These are phyloP conservation scores for Chrysodeixis includens DNA, from an alignment of 2,888 invertebrate species.

Conservation along the genomic window DNA sequence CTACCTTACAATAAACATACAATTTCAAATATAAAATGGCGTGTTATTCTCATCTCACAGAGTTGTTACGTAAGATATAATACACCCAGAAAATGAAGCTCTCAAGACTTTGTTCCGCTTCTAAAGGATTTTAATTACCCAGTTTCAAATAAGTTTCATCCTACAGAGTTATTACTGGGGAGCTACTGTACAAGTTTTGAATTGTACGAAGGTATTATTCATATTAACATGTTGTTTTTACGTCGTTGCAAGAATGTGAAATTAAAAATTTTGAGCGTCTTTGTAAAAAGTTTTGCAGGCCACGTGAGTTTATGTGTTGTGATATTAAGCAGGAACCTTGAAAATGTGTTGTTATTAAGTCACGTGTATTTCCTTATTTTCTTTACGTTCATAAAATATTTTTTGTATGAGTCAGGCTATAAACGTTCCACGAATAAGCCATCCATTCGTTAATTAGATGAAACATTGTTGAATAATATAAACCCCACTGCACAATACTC, in stretches of 20 bases:
- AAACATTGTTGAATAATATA: too few relatives aligned
- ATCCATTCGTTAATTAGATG: too few relatives aligned
- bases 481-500: too few relatives aligned
- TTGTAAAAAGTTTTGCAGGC: conserved; percentile 8
- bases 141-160: conserved; percentile 45
- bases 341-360: neutral
- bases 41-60: neutral
- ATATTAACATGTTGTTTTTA: conserved; percentile 33
- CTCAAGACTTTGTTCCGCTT: conserved; percentile 20
- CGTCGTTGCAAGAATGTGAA: conserved; percentile 28
- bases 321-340: neutral
- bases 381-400: too few relatives aligned
- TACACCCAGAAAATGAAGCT: conserved; percentile 32
- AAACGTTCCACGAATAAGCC: too few relatives aligned
- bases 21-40: neutral
- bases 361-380: neutral
- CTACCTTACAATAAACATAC: neutral
- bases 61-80: conserved; percentile 20
- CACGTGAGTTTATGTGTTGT: conserved; percentile 12
- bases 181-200: conserved; percentile 31
- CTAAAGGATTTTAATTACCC: conserved; percentile 50
- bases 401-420: too few relatives aligned
- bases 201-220: conserved; percentile 30
- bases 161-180: conserved; percentile 26
- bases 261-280: conserved; percentile 40